Evolutionary conservation across 1,140 invertebrate species (phyloP).

Genomic region (Brevipalpus yothersi): DNA sequence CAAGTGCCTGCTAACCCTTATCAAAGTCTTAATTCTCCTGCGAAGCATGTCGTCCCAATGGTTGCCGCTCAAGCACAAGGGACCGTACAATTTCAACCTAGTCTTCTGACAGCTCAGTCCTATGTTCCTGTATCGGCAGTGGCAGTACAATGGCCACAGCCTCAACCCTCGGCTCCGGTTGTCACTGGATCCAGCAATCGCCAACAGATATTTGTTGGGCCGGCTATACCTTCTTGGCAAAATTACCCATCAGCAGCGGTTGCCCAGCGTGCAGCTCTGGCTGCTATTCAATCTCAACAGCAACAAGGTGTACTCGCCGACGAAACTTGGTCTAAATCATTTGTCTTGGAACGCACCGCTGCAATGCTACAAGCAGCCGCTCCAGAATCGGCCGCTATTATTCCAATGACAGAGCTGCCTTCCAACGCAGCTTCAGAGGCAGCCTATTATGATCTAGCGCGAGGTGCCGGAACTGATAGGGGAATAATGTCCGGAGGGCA

Average conservation of each 20-base stretch:
- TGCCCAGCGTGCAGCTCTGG: conserved; percentile 31
- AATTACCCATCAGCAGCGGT: conserved; percentile 43
- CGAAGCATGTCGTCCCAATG: conserved; percentile 69
- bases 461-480: neutral
- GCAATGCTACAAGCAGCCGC: conserved; percentile 6
- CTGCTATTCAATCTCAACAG: conserved; percentile 28
- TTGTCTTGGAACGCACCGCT: conserved; percentile 43
- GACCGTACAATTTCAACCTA: conserved; percentile 22
- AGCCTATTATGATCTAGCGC: conserved; percentile 5
- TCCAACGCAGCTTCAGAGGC: neutral
- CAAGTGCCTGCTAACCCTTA: conserved; percentile 17
- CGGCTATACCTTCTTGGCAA: conserved; percentile 41
- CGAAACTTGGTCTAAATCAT: conserved; percentile 44
- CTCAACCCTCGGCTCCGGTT: neutral
- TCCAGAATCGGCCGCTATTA: neutral
- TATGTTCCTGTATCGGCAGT: conserved; percentile 80
- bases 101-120: conserved; percentile 33
- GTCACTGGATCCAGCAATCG: neutral
- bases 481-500: neutral
- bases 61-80: conserved; percentile 38
- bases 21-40: conserved; percentile 39
- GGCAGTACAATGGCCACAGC: conserved; percentile 16
- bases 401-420: conserved; percentile 1
- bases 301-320: conserved; percentile 37
- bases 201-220: conserved; percentile 20